phyloP scores from a whole-genome alignment of 2,888 invertebrate species.

The Arrhopalites spinosus region DNA sequence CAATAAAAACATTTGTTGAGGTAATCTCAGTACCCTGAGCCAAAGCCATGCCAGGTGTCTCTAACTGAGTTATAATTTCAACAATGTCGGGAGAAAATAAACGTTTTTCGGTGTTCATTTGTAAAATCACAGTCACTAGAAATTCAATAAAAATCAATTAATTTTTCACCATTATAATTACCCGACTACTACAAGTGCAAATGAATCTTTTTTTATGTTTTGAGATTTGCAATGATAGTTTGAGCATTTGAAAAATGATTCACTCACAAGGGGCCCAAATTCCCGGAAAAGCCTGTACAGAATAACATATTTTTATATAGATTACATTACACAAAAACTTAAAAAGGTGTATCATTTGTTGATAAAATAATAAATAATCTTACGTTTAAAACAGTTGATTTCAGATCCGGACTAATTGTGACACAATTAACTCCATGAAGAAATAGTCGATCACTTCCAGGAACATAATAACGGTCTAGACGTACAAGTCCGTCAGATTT shows the following conservation, averaged over 20 bases:
- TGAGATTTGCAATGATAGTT: too few species aligned
- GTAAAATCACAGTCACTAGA: constrained; percentile 17
- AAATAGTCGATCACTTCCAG: constrained; percentile 42
- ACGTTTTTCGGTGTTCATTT: constrained; percentile 27
- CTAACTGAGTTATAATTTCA: constrained; percentile 43
- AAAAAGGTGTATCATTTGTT: neutral
- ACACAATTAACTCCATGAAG: constrained; percentile 45
- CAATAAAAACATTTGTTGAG: constrained; percentile 39
- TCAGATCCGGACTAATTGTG: constrained; percentile 35
- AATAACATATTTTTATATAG: neutral
- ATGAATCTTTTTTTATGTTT: too few species aligned
- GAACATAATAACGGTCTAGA: constrained; percentile 49
- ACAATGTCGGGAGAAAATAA: constrained; percentile 45
- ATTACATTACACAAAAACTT: neutral
- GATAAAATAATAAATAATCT: neutral
- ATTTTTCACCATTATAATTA: too few species aligned
- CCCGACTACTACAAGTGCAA: too few species aligned
- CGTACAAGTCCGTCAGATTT: constrained; percentile 43
- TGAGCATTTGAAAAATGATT: constrained; percentile 30
- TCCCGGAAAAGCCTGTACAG: constrained; percentile 42
- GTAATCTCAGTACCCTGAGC: constrained; percentile 45
- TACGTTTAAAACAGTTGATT: constrained; percentile 23
- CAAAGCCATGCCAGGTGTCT: constrained; percentile 32
- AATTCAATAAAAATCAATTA: too few species aligned
- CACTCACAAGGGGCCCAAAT: constrained; percentile 40